Conservation (phyloP, 2,113 vertebrate genomes). For the Neomonachus schauinslandi region DNA sequence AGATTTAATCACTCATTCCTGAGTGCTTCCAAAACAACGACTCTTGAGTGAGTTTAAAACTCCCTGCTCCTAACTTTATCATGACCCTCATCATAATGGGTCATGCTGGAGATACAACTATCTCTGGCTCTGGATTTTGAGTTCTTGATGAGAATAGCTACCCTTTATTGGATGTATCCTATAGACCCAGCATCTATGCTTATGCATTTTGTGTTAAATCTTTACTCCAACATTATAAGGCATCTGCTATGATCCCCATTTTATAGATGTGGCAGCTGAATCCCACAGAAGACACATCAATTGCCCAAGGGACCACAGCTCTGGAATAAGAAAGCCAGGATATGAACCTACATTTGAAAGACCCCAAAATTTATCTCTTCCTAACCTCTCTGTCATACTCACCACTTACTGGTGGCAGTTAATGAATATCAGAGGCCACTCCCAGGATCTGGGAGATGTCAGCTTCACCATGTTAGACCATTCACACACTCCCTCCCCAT, state of each 20-base stretch:
- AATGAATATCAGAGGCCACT: neutral
- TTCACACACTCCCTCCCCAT: neutral
- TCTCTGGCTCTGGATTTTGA: neutral
- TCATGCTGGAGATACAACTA: fast-evolving
- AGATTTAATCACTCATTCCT: neutral
- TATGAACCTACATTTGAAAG: neutral
- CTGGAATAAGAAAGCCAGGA: neutral
- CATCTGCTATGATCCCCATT: neutral
- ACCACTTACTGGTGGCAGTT: neutral
- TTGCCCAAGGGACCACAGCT: neutral
- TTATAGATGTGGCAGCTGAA: neutral
- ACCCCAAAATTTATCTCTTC: neutral
- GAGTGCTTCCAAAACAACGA: neutral
- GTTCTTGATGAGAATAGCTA: neutral
- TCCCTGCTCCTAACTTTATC: neutral
- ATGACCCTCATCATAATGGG: neutral
- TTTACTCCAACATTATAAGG: neutral
- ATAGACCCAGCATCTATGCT: neutral
- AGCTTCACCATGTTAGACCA: neutral
- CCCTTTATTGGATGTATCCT: neutral
- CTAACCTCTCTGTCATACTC: neutral
- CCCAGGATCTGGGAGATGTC: neutral
- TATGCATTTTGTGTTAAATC: neutral
- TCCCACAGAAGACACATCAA: neutral
- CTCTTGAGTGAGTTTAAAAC: neutral